A percentile compares a stretch with the other conserved stretches of the same genome.
Conservation (phyloP, 2,888 invertebrate genomes). For the Xylota sylvarum region DNA sequence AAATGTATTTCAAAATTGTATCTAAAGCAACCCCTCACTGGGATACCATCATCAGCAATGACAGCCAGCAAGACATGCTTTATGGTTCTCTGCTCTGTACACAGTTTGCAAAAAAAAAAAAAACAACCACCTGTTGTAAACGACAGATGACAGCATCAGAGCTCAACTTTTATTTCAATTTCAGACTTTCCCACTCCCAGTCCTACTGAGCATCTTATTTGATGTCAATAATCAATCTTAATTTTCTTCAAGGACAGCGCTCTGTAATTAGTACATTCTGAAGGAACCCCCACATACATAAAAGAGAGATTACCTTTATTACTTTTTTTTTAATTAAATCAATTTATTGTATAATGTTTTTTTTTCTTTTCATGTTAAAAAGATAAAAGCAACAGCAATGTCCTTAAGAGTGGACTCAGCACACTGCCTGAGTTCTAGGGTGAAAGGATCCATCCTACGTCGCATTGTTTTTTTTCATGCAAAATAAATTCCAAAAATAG, state of each 20-base stretch:
- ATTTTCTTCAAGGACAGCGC: background rate
- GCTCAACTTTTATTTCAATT: no score
- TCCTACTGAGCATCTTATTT: background rate
- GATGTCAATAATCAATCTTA: background rate
- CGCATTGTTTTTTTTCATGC: slow-evolving; percentile 65
- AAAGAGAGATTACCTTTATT: background rate
- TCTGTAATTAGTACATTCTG: background rate
- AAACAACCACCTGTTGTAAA: no score
- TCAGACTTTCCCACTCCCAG: no score
- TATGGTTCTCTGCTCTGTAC: no score
- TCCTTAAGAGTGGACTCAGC: slow-evolving; percentile 49
- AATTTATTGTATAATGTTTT: slow-evolving; percentile 45
- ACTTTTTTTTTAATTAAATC: slow-evolving; percentile 20
- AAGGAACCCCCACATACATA: no score
- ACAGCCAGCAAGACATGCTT: no score
- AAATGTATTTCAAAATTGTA: no score
- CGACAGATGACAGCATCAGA: no score
- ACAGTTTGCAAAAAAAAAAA: no score
- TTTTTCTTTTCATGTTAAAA: background rate
- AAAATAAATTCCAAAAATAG: slow-evolving; percentile 63
- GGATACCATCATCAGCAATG: no score
- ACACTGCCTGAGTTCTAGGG: slow-evolving; percentile 1
- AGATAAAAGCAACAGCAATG: slow-evolving; percentile 18
- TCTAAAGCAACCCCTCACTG: no score
- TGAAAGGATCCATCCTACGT: slow-evolving; percentile 25